A percentile compares a stretch with the other conserved stretches of the same genome.
These are phyloP conservation scores for Tyto alba DNA, from an alignment of 2,113 vertebrate genomes.

Conservation along the genomic window DNA sequence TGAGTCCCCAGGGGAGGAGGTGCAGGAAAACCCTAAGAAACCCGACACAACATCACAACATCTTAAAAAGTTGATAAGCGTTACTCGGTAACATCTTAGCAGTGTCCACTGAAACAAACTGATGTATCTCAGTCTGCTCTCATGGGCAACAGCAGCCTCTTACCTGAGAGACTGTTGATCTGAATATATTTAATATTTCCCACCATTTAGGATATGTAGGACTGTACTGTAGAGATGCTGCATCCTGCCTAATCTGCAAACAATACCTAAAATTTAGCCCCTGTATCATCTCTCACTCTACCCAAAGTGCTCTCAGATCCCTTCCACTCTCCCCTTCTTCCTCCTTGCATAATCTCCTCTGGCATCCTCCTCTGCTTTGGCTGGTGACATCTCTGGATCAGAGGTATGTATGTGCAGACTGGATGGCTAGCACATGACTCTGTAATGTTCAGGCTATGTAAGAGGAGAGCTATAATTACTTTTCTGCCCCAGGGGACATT, in stretches of 20 bases:
- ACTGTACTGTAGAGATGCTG: not conserved
- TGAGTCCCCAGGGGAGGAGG: not conserved
- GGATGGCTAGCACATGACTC: not conserved
- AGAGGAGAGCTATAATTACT: not conserved
- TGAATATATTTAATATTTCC: not conserved
- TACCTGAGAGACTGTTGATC: not conserved
- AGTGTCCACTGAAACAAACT: not conserved
- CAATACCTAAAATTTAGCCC: not conserved
- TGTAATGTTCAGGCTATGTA: not conserved
- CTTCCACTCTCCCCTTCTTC: not conserved
- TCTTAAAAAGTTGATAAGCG: not conserved
- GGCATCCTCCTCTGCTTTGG: not conserved
- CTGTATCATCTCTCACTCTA: not conserved
- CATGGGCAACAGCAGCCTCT: not conserved
- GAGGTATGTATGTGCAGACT: not conserved
- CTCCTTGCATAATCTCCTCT: not conserved
- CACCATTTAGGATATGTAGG: not conserved
- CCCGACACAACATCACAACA: not conserved
- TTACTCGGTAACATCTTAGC: not conserved
- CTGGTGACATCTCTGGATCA: not conserved
- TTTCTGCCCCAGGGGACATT: not conserved
- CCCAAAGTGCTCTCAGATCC: not conserved
- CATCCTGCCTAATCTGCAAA: not conserved
- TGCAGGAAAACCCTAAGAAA: not conserved
- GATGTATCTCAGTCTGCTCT: not conserved